phyloP scores from a whole-genome alignment of 2,797 vertebrate species.

The Sciurus vulgaris region DNA sequence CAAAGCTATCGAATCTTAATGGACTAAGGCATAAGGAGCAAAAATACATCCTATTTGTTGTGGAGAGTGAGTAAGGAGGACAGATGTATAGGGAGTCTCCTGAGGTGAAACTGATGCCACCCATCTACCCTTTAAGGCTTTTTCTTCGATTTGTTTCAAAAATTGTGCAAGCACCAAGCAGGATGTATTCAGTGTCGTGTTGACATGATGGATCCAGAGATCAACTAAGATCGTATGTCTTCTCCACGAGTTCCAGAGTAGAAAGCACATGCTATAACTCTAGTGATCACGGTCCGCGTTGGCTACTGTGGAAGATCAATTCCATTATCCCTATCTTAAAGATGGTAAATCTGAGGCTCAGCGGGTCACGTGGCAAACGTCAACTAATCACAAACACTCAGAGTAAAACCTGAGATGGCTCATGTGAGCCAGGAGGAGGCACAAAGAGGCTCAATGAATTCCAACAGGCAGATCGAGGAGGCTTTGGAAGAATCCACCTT shows the following conservation, averaged over 20 bases:
- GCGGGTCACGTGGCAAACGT: background rate
- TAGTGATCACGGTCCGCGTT: background rate
- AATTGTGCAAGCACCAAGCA: no score
- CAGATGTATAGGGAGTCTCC: background rate
- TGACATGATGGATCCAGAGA: background rate
- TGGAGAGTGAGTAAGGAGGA: background rate
- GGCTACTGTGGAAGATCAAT: background rate
- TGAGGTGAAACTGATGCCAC: background rate
- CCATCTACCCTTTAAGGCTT: background rate
- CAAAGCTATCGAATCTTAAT: background rate
- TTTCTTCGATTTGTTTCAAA: background rate
- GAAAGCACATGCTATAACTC: background rate
- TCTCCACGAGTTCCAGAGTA: background rate
- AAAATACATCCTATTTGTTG: background rate
- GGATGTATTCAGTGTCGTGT: background rate
- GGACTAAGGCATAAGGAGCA: background rate
- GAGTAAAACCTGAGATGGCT: background rate
- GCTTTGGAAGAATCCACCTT: background rate
- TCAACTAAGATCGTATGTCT: background rate
- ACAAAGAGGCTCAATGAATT: background rate
- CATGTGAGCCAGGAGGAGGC: fast-evolving
- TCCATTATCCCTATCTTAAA: background rate
- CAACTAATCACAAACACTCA: background rate
- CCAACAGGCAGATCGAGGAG: background rate
- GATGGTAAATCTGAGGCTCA: background rate